Base-by-base conservation (phyloP, 2,797 vertebrate species). In the Ctenosaura bakeri region DNA sequence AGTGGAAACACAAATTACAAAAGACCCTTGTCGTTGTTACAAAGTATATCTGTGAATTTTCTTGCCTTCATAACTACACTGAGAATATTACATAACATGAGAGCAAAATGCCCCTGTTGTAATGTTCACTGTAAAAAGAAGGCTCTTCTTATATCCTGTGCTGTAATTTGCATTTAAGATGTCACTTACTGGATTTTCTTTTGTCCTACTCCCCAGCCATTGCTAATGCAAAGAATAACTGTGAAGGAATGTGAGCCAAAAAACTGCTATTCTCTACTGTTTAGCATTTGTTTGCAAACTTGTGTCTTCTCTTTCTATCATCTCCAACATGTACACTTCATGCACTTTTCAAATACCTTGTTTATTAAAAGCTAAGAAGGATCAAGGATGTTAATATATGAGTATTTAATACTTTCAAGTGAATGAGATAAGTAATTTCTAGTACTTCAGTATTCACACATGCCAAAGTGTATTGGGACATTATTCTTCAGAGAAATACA, bases 211-310 rank as follows among this genome's bases (percentile, higher is more conserved):
- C 0, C 0, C 6, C 73, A 46, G 4, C 20, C 24, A 93, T 82
- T 71, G 9, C 46, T 89, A 2, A n/a, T 73, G 24, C 32, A 76
- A 82, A 82, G 52, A 87, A 64, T 24, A 66, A 66, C 35, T 35
- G 26, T 88, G 46, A 66, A n/a, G 79, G 38, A 86, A 29, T 42
- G 69, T 16, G 62, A 20, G 1, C 22, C 77, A 73, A 84, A 42
- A 86, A 56, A 64, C 66, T 4, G 10, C 16, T 0, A 0, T 54
- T 85, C 35, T 91, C 38, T 66, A 66, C 66, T 59, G 46, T 26
- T 66, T 24, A 66, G 59, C 62, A 0, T 0, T 0, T 59, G 2
- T 86, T 87, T 56, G 14, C 1, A 0, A 56, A 22, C 2, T 66
- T 84, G 59, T 64, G 24, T 16, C 66, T 69, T 69, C 29, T 69